These are phyloP conservation scores for Carollia perspicillata DNA, from an alignment of 2,113 vertebrate genomes.

Conservation along the genomic window DNA sequence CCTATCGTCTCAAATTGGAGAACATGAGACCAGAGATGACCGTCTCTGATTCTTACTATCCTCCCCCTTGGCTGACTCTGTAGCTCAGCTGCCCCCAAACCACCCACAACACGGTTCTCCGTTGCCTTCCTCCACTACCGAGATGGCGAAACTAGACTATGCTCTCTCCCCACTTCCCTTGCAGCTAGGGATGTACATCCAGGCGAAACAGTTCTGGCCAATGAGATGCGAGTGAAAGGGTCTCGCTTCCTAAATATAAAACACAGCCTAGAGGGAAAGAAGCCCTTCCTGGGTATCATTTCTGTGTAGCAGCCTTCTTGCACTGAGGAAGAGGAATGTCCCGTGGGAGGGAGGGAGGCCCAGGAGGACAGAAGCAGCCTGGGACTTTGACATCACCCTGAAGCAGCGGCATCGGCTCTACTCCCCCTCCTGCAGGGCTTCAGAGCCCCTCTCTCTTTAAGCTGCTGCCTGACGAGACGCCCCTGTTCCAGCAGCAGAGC, in stretches of 20 bases:
- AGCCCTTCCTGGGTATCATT: not conserved
- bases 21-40: not conserved
- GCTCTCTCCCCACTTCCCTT: not conserved
- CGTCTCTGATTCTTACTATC: not conserved
- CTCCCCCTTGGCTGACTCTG: not conserved
- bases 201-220: not conserved
- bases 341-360: not conserved
- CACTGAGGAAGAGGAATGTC: not conserved
- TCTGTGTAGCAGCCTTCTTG: not conserved
- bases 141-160: not conserved
- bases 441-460: not conserved
- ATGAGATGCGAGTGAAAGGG: not conserved
- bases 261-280: not conserved
- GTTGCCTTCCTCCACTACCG: not conserved
- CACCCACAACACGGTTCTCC: not conserved
- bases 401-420: not conserved
- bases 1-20: not conserved
- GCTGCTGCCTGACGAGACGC: accelerated
- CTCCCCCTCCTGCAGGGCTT: not conserved
- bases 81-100: not conserved
- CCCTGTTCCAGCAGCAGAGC: not conserved
- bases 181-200: not conserved
- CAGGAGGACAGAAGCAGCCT: not conserved
- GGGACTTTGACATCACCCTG: too few relatives aligned
- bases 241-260: not conserved